Base-by-base conservation (phyloP, 2,888 invertebrate genomes). In the Adelphocoris suturalis region DNA sequence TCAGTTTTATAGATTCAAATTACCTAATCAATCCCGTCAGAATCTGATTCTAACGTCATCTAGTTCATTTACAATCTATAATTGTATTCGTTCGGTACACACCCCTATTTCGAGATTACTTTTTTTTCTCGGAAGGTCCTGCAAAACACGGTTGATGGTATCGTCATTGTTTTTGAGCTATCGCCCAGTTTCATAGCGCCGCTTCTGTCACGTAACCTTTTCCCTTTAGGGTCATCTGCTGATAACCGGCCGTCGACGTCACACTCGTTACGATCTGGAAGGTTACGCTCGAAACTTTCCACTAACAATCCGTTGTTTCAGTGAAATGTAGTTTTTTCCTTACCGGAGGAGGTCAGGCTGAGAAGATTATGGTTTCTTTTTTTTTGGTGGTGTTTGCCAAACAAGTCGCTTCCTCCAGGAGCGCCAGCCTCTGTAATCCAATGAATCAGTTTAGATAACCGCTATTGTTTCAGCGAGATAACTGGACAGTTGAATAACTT, bases 221-320 rank as follows among this genome's bases (percentile, higher is more conserved):
- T 37, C 68, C 68, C 23, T 37, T 23, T 27, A 7, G 23, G 68
- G 68, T 68, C 68, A 68, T 68, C 23, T 7, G 23, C 0, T 3
- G 68, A 68, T 68, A 23, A 68, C 68, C 68, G 68, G 23, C 23
- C 23, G 23, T 68, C 27, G 68, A 68, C 68, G 68, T 68, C 68
- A 68, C 68, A 37, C 19, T 19, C 68, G 68, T 7, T 68, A 23
- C 27, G 68, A 23, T 23, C 68, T 68, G 23, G 68, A 68, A 68
- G 68, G 68, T 68, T 68, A 68, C 68, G 68, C 23, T 27, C 19
- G 23, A 19, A 68, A 68, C 68, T 68, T 68, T 68, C 68, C 68
- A 68, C 37, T 37, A 37, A 37, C 37, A 4, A 37, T 68, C 23
- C 23, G 19, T 13, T 27, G 13, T 23, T 0, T 11, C 68, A 19